Evolutionary conservation across 2,797 vertebrate species (phyloP).

Genomic region (Macropodus opercularis): DNA sequence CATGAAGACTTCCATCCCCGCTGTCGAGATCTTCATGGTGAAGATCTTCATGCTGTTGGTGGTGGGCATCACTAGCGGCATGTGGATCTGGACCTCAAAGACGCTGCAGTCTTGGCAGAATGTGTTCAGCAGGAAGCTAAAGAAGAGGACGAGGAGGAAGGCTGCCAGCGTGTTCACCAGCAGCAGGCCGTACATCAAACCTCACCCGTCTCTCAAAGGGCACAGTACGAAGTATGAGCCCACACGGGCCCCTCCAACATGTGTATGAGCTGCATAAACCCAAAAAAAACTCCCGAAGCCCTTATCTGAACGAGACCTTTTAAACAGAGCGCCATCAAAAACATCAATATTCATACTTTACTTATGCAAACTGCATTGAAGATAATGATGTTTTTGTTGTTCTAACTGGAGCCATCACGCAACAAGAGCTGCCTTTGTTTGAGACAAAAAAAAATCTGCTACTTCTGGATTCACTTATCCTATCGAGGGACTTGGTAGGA

Average conservation of each 20-base stretch:
- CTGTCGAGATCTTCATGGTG: conserved; percentile 97
- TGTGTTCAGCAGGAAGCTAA: conserved; percentile 90
- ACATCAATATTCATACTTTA: conserved; percentile 71
- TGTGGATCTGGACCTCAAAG: conserved; percentile 99
- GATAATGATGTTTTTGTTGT: conserved; percentile 63
- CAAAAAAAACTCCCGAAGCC: conserved; percentile 58
- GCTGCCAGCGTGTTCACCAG: conserved; percentile 90
- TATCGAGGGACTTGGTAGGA: conserved; percentile 59
- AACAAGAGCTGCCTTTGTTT: conserved; percentile 70
- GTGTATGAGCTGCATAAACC: conserved; percentile 83
- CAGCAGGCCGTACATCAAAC: conserved; percentile 90
- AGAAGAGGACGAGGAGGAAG: conserved; percentile 90
- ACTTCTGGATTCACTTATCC: conserved; percentile 69
- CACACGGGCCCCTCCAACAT: conserved; percentile 87
- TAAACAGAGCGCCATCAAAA: conserved; percentile 57
- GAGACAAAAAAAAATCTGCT: conserved; percentile 47
- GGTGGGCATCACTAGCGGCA: conserved; percentile 97
- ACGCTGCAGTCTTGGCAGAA: conserved; percentile 97
- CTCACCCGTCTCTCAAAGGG: conserved; percentile 89
- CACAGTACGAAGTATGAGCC: conserved; percentile 90
- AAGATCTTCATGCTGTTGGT: conserved; percentile 97
- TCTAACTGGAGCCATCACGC: conserved; percentile 59
- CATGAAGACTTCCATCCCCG: conserved; percentile 92
- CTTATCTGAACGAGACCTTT: conserved; percentile 64
- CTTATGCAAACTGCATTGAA: conserved; percentile 75